phyloP scores from a whole-genome alignment of 2,888 invertebrate genomes.

The Drosophila emarginata region DNA sequence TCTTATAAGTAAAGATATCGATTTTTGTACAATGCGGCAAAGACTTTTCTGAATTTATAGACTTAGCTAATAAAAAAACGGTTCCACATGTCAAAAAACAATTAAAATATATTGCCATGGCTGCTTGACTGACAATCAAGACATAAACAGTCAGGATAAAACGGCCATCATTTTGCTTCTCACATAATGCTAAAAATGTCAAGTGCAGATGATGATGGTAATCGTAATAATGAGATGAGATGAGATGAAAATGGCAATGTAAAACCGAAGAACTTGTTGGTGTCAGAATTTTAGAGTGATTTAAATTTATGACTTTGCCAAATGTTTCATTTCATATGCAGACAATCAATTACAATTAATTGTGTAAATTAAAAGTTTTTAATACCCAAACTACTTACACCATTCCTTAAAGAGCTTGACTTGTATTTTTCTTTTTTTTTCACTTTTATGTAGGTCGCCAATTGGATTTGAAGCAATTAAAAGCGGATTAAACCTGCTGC shows the following conservation, averaged over 20 bases:
- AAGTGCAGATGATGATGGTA: slow-evolving; percentile 30
- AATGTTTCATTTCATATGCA: neutral
- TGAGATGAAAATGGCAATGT: slow-evolving; percentile 14
- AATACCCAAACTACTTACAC: slow-evolving; percentile 7
- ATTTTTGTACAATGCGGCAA: no score
- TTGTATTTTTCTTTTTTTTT: slow-evolving; percentile 29
- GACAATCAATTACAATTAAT: slow-evolving; percentile 13
- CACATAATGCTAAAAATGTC: slow-evolving; percentile 27
- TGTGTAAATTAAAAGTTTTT: slow-evolving; percentile 22
- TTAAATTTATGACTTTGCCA: slow-evolving; percentile 21
- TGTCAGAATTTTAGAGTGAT: slow-evolving; percentile 24
- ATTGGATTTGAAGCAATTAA: slow-evolving; percentile 77
- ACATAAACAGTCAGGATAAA: neutral
- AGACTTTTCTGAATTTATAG: no score
- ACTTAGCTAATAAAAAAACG: neutral
- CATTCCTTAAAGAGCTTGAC: neutral
- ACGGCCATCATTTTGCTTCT: neutral
- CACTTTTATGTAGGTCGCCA: slow-evolving; percentile 61
- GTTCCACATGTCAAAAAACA: slow-evolving; percentile 25
- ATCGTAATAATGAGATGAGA: slow-evolving; percentile 12
- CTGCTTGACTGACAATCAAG: neutral
- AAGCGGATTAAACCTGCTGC: slow-evolving; percentile 68
- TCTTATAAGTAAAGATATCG: no score
- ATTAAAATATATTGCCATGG: slow-evolving; percentile 28
- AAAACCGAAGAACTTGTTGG: slow-evolving; percentile 1